These are phyloP conservation scores for Tetragonula carbonaria DNA, from an alignment of 2,888 invertebrate genomes.

Conservation along the genomic window DNA sequence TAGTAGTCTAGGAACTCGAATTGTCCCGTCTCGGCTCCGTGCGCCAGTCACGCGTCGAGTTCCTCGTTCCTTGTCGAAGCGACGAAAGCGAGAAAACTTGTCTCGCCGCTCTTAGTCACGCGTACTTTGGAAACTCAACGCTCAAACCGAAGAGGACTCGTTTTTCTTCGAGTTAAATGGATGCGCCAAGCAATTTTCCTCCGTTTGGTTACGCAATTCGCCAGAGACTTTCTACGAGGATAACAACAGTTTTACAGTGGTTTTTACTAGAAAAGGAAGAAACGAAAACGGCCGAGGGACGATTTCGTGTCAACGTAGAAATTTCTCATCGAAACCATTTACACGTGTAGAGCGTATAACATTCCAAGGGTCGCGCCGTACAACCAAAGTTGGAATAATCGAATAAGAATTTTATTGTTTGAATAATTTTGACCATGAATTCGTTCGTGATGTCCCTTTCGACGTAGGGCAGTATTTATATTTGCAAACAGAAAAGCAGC, in stretches of 20 bases:
- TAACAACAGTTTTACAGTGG: background rate
- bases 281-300: background rate
- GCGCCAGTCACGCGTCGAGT: constrained; percentile 8
- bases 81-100: constrained; percentile 47
- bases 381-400: too few relatives aligned
- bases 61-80: constrained; percentile 3
- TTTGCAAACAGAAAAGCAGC: too few relatives aligned
- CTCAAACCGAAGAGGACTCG: background rate
- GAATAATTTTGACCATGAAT: too few relatives aligned
- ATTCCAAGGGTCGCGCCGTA: too few relatives aligned
- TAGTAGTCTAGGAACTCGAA: constrained; percentile 41
- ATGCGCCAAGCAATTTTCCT: constrained; percentile 4
- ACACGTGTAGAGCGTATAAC: too few relatives aligned
- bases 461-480: too few relatives aligned
- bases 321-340: too few relatives aligned
- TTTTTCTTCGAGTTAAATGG: constrained; percentile 7
- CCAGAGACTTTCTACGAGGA: background rate
- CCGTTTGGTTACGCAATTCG: constrained; percentile 6
- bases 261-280: background rate
- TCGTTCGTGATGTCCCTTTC: too few relatives aligned
- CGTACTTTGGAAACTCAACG: constrained; percentile 24
- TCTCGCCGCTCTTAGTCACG: constrained; percentile 9
- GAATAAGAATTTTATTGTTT: too few relatives aligned
- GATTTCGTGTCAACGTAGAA: too few relatives aligned
- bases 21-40: constrained; percentile 10